Conservation (phyloP, 2,888 invertebrate genomes). For the Alloscopus bannaensis region DNA sequence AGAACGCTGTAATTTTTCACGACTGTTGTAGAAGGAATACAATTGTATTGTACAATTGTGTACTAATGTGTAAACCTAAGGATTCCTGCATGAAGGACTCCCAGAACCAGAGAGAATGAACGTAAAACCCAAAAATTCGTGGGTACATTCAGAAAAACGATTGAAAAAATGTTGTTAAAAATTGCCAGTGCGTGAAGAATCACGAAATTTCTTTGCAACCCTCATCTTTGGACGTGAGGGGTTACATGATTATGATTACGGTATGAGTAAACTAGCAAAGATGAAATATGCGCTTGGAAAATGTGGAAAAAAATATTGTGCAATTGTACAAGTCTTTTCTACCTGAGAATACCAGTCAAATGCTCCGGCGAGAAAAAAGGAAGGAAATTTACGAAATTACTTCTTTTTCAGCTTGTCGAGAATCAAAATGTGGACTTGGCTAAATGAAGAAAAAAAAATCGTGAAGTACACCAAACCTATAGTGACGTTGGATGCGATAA, state of each 20-base stretch:
- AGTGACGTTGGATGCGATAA: not conserved
- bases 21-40: too few relatives aligned
- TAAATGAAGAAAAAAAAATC: not conserved
- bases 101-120: not conserved
- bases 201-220: slow-evolving; percentile 28
- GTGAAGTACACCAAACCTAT: not conserved
- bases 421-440: too few relatives aligned
- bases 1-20: too few relatives aligned
- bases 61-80: slow-evolving; percentile 2
- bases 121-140: not conserved
- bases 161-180: slow-evolving; percentile 26
- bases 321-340: slow-evolving; percentile 2
- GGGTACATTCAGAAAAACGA: not conserved
- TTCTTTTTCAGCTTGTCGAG: not conserved
- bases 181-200: slow-evolving; percentile 56
- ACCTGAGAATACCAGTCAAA: not conserved
- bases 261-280: slow-evolving; percentile 18
- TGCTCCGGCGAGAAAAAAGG: slow-evolving; percentile 4
- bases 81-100: not conserved
- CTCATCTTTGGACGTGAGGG: slow-evolving; percentile 31
- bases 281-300: slow-evolving; percentile 4
- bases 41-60: not conserved
- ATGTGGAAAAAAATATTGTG: not conserved
- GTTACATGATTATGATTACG: slow-evolving; percentile 44
- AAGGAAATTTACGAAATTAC: slow-evolving; percentile 16